Conservation (phyloP, 2,888 invertebrate genomes). For the Polydrusus cervinus region DNA sequence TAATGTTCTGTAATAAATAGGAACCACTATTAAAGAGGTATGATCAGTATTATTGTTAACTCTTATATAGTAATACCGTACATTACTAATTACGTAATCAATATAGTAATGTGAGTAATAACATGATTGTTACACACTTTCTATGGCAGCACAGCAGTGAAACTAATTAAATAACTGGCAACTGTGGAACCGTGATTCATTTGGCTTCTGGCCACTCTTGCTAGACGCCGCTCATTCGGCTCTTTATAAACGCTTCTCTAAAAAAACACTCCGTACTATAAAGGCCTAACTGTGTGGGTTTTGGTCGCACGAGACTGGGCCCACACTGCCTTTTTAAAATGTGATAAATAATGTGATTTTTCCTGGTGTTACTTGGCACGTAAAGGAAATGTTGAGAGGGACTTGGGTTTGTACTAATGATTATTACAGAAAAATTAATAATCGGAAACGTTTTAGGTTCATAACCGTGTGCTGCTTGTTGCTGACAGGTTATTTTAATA, state of each 20-base stretch:
- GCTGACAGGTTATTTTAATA: too few species aligned
- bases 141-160: too few species aligned
- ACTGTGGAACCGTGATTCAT: constrained; percentile 62
- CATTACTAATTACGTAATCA: too few species aligned
- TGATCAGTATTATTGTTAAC: too few species aligned
- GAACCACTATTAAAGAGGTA: too few species aligned
- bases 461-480: too few species aligned
- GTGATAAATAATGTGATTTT: constrained; percentile 27
- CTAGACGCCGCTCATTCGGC: constrained; percentile 59
- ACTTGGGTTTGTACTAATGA: constrained; percentile 2
- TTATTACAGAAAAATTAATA: not conserved
- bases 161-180: constrained; percentile 25
- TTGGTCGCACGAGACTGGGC: constrained; percentile 41
- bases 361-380: constrained; percentile 28
- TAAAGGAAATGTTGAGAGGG: constrained; percentile 7
- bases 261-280: constrained; percentile 45
- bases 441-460: not conserved
- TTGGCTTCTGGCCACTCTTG: constrained; percentile 64
- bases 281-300: constrained; percentile 44
- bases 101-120: too few species aligned
- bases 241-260: constrained; percentile 34
- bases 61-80: too few species aligned
- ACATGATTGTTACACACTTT: not conserved
- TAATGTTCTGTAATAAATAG: too few species aligned
- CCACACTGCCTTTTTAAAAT: constrained; percentile 35